Evolutionary conservation across 2,113 vertebrate species (phyloP).

Genomic region (Lathamus discolor): DNA sequence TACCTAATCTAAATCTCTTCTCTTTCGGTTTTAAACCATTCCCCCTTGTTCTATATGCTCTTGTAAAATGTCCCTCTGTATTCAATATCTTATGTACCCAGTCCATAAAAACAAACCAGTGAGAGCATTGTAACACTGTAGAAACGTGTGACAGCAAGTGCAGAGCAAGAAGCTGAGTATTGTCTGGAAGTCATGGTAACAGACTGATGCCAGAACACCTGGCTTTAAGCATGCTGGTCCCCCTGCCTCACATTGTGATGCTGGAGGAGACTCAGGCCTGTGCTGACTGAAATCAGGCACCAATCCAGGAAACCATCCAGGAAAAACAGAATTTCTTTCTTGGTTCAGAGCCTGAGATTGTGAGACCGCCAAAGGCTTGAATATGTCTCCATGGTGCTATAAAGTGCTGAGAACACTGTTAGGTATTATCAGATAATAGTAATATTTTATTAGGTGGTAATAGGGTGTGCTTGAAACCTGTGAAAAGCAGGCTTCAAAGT

Average conservation of each 20-base stretch:
- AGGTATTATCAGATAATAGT: background rate
- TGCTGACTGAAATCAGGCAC: background rate
- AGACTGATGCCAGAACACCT: background rate
- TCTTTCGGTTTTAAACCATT: background rate
- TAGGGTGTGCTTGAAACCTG: background rate
- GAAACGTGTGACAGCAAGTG: background rate
- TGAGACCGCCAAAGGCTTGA: background rate
- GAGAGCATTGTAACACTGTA: background rate
- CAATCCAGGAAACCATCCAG: background rate
- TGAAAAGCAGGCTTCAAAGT: background rate
- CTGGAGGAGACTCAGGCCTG: background rate
- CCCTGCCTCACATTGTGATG: rapidly evolving
- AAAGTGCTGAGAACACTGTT: background rate
- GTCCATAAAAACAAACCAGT: background rate
- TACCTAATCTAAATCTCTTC: background rate
- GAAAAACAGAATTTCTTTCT: background rate
- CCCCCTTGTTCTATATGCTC: background rate
- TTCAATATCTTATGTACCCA: rapidly evolving
- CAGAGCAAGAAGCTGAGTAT: background rate
- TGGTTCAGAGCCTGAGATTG: background rate
- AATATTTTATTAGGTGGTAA: background rate
- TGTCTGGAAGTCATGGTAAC: background rate
- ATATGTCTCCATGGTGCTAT: background rate
- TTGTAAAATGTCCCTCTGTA: background rate
- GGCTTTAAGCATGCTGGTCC: background rate